Base-by-base conservation (phyloP, 2,113 vertebrate species). In the Oreochromis tanganicae region DNA sequence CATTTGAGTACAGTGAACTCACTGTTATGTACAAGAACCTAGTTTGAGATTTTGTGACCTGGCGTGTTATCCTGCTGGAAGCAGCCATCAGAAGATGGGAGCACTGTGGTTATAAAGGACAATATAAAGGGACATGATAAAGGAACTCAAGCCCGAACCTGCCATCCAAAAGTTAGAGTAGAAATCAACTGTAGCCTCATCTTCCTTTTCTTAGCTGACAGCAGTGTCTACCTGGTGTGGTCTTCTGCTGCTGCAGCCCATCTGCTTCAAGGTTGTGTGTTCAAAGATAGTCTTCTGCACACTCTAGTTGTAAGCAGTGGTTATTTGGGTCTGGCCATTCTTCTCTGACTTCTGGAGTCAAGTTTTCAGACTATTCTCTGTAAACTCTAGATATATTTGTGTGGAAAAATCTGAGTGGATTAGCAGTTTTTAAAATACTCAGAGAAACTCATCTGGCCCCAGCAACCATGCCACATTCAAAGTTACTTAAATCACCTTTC, bases 381-480 rank as follows among this genome's bases (percentile, higher is more conserved):
- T 71, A 71, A 71, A 43, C 19, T 38, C 6, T 38, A 68, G 36
- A 68, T 12, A 68, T 41, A 36, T n/a, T 41, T 68, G 19, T 21
- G 63, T 41, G 34, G 11, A 21, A 41, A 68, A 68, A 41, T 68
- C 36, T n/a, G 34, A 68, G 63, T 41, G 12, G 36, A 9, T 68
- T 11, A 68, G 19, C 34, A 41, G 19, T 41, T 68, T 21, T 36
- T 68, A 21, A 68, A 68, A 41, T 68, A 68, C 61, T n/a, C 61
- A 36, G 17, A 68, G 19, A 68, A 13, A 13, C 36, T 68, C 34
- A 66, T 41, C 1, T 41, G 36, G 11, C 36, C 4, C 36, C 63
- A 41, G 36, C 36, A 68, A 41, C 63, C 36, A 68, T 68, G 19
- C 7, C 7, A 14, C 11, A 9, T 71, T 71, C n/a, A 71, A 71